Percentiles rank a stretch among this genome's conserved stretches.
These are phyloP conservation scores for Noctilio leporinus DNA, from an alignment of 2,113 vertebrate species.

Conservation along the genomic window DNA sequence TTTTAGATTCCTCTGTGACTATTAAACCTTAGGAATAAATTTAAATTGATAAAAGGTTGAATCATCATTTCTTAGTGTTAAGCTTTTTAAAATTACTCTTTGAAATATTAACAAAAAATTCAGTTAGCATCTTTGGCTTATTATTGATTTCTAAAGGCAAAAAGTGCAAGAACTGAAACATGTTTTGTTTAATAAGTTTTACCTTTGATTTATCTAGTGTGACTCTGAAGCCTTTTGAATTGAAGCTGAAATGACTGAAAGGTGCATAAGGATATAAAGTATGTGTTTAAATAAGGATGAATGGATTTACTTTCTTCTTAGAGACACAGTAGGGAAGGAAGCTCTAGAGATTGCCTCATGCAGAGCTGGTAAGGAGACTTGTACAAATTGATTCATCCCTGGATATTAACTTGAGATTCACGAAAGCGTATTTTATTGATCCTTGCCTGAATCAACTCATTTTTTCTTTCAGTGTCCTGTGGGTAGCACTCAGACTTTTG, in stretches of 20 bases:
- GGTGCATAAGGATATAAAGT: background rate
- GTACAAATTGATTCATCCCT: background rate
- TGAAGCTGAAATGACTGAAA: background rate
- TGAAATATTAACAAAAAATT: conserved; percentile 8
- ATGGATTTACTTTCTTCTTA: background rate
- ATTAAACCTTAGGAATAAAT: background rate
- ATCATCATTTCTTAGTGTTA: background rate
- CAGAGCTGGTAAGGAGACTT: background rate
- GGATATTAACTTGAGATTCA: background rate
- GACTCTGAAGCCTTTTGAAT: background rate
- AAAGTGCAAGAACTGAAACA: background rate
- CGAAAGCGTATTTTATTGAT: background rate
- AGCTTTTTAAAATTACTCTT: background rate
- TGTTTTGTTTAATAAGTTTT: background rate
- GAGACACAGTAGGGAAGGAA: background rate
- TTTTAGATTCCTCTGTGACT: background rate
- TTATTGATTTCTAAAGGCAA: background rate
- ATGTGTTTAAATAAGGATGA: background rate
- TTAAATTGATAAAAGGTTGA: conserved; percentile 30
- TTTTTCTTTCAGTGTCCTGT: background rate
- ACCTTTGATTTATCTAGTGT: background rate
- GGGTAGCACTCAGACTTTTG: background rate
- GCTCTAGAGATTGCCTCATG: background rate
- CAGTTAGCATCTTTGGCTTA: background rate
- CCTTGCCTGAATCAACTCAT: background rate